Percentiles rank a stretch among this genome's conserved stretches.
phyloP scores from a whole-genome alignment of 2,888 invertebrate genomes.

The Ommatoiulus sabulosus region DNA sequence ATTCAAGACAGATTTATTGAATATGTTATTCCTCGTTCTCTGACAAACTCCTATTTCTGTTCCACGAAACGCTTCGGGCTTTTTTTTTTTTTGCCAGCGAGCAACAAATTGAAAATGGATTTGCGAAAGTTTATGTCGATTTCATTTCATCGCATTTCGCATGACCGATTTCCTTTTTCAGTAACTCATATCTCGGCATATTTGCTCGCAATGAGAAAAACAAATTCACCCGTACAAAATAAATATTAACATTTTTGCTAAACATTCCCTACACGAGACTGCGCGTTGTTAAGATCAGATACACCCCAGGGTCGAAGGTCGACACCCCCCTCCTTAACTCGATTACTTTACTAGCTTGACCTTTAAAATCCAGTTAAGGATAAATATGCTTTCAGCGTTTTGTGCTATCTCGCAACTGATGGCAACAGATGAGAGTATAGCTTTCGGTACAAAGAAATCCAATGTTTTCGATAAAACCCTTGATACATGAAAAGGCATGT shows the following conservation, averaged over 20 bases:
- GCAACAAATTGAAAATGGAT: background rate
- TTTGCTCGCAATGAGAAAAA: background rate
- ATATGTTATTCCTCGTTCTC: background rate
- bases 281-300: background rate
- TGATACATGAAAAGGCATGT: too few species aligned
- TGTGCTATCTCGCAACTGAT: background rate
- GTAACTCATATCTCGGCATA: background rate
- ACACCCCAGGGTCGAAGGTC: background rate
- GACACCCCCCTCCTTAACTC: background rate
- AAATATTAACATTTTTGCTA: background rate
- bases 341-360: background rate
- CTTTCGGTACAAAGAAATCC: too few species aligned
- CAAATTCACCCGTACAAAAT: background rate
- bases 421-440: background rate
- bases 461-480: too few species aligned
- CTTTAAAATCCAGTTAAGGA: background rate
- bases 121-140: background rate
- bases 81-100: background rate
- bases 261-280: background rate
- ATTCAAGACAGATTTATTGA: background rate
- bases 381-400: background rate
- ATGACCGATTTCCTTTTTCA: background rate
- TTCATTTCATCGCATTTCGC: conserved; percentile 1
- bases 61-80: background rate
- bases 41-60: background rate